Base-by-base conservation (phyloP, 35 echinoderm and acorn worm species). In the Lytechinus pictus region DNA sequence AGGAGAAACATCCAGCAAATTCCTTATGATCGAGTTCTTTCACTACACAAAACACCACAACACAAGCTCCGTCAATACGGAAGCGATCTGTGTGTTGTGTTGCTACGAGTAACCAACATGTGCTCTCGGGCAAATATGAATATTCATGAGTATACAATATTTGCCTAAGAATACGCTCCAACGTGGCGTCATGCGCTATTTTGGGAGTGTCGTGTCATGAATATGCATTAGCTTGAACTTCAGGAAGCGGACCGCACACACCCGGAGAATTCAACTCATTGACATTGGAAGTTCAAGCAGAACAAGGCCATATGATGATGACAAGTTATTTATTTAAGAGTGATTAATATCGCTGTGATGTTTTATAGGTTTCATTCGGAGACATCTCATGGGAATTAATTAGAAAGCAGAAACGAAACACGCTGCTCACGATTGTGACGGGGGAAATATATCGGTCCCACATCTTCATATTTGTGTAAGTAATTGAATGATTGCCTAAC, bases 11-110 rank as follows among this genome's bases (percentile, higher is more conserved):
- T 79, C 66, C 66, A 5, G 4, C 66, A 16, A 79, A 3, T n/a
- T 79, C 66, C 66, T 4, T 7, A n/a, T 16, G 21, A 27, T 16
- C 66, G n/a, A 79, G n/a, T 6, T 79, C 19, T 79, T 24, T 92
- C 24, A 12, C 54, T 93, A 93, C 28, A 12, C 53, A 12, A 24
- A 55, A 93, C 54, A 93, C 54, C 54, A 93, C 54, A 55, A 93
- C 9, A 58, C 28, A 93, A 21, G 54, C 54, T 4, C 55, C 9
- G 52, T 58, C 52, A 93, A 93, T 95, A 86, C 94, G 56, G 66
- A 94, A 94, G 94, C 28, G 29, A 94, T 27, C 60, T 95, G 94
- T 86, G 94, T 95, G 86, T 79, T 79, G 60, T 86, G 94, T 95
- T 95, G 57, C 94, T 79, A 79, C 66, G 66, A 79, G 66, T 79